Base-by-base conservation (phyloP, 2,797 vertebrate species). In the Cottoperca gobio region DNA sequence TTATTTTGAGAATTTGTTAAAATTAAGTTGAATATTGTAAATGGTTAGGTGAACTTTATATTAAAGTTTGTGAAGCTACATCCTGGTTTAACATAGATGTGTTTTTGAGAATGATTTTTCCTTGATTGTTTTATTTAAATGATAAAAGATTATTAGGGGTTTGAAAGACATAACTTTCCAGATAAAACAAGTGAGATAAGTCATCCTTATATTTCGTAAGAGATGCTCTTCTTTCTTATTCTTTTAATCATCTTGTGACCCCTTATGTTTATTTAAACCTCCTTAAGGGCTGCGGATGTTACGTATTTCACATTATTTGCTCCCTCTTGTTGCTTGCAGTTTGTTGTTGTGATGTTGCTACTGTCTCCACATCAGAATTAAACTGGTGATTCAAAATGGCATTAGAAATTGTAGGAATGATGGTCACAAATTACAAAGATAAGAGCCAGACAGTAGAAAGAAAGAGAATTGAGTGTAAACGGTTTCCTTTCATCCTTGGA, bases 341-440 rank as follows among this genome's bases (percentile, higher is more conserved):
- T 63, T 59, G 17, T 45, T 45, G 5, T 24, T 5, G n/a, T 55
- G 28, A 66, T 39, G 28, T 42, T 6, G 2, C 58, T 21, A 19
- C 46, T 11, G 57, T 5, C 11, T 40, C 19, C 31, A 35, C 24
- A 39, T 75, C 46, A 63, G 53, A 37, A 45, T 28, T 3, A 45
- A 33, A 43, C 28, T 21, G 13, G 2, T 42, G 19, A 14, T 39
- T 35, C 49, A 40, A 58, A 77, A 59, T 37, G 4, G 21, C 24
- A 9, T 39, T 14, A 69, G 48, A 42, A 69, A 61, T 71, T 8
- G 31, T 8, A 23, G 3, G 33, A 60, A 46, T 67, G 19, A 76
- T 11, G 45, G 19, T 63, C 13, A 14, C 13, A 69, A 13, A 69
- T 62, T 28, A 43, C 14, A 61, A 62, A 64, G 59, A 68, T 24